Evolutionary conservation across 2,113 vertebrate species (phyloP).

Genomic region (Theristicus caerulescens): DNA sequence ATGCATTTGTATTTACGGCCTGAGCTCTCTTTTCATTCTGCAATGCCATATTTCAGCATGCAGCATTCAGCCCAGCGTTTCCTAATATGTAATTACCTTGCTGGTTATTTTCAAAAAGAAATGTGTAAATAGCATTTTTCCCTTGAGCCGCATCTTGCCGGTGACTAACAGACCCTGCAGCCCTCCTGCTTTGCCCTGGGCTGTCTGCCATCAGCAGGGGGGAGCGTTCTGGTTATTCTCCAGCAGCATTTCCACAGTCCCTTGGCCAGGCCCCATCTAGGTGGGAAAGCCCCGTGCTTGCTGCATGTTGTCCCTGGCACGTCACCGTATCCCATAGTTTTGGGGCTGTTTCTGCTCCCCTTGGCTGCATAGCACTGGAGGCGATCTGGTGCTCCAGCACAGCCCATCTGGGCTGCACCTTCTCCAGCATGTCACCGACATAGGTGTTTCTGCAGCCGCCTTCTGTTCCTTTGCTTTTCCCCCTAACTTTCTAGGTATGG

Average conservation of each 20-base stretch:
- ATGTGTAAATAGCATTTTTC: neutral
- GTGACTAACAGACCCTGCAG: neutral
- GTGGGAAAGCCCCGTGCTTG: neutral
- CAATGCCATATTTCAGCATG: neutral
- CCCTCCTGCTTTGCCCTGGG: neutral
- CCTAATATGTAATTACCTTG: neutral
- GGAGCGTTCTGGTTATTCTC: neutral
- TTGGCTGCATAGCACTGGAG: neutral
- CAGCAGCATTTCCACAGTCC: neutral
- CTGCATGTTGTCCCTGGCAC: neutral
- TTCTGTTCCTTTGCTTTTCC: neutral
- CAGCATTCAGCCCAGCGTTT: neutral
- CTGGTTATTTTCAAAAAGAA: neutral
- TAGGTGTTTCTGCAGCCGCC: neutral
- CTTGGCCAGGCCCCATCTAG: neutral
- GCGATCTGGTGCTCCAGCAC: neutral
- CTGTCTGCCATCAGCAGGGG: accelerated
- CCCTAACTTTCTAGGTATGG: neutral
- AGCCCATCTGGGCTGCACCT: neutral
- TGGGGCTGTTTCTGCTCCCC: neutral
- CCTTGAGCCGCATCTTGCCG: neutral
- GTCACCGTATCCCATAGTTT: neutral
- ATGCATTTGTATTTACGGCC: neutral
- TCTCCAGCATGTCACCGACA: neutral
- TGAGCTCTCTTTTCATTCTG: neutral